Conservation (phyloP, 2,113 vertebrate species). For the Diphyllodes magnificus region DNA sequence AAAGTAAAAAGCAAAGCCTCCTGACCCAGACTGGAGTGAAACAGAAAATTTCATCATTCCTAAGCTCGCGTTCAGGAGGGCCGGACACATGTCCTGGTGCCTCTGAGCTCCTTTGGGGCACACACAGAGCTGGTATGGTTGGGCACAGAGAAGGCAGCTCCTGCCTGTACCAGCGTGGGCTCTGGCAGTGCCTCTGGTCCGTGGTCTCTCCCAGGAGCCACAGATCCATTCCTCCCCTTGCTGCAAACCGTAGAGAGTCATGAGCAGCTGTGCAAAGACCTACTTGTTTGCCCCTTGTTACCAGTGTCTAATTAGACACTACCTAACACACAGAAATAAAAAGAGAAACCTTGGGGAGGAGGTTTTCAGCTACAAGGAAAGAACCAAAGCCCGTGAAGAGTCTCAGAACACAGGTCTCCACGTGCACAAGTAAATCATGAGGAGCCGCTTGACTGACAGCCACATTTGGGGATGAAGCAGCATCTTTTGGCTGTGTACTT, state of each 20-base stretch:
- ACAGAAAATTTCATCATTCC: background rate
- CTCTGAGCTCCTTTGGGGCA: background rate
- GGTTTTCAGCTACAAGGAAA: background rate
- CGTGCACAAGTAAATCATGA: fast-evolving
- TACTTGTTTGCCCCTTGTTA: background rate
- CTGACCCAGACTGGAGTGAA: background rate
- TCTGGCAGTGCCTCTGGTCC: background rate
- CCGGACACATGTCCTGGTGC: fast-evolving
- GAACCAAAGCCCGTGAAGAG: background rate
- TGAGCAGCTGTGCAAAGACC: background rate
- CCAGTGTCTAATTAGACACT: background rate
- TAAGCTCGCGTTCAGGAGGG: fast-evolving
- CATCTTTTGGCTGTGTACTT: background rate
- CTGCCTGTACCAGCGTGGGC: fast-evolving
- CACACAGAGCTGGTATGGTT: background rate
- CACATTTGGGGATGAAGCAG: background rate
- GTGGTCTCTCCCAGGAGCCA: background rate
- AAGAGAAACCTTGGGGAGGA: background rate
- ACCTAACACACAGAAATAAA: background rate
- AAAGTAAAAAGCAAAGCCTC: background rate
- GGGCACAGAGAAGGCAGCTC: background rate
- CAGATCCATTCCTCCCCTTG: background rate
- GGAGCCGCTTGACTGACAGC: background rate
- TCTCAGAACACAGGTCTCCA: background rate
- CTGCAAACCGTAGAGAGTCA: background rate